Base-by-base conservation (phyloP, 2,797 vertebrate species). In the Pelobates cultripes region DNA sequence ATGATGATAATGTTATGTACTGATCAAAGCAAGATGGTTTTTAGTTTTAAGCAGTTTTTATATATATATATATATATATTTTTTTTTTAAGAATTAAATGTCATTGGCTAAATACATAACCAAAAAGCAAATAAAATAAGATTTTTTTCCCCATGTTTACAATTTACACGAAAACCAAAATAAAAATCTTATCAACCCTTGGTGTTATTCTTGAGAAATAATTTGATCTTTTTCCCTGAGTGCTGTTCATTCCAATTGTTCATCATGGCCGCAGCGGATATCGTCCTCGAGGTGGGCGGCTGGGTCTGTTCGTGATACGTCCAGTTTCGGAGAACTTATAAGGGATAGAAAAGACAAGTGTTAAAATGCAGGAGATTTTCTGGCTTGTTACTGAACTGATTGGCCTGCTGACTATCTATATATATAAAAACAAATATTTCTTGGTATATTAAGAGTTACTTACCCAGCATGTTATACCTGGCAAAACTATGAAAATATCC, bases 221-320 rank as follows among this genome's bases (percentile, higher is more conserved):
- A 61, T 41, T 45, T 60, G 53, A 14, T 55, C 55, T 42, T 69
- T 82, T 44, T 82, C 75, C 80, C 75, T 72, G 75, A 82, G 75
- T 77, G 47, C 15, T 8, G n/a, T 57, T 57, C 15, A 9, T 15
- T 67, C 44, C 55, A 44, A 47, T 5, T 40, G 66, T 68, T 40
- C 63, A 63, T 90, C 88, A 87, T 0, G 81, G 85, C 0, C 78
- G 86, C 12, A 85, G 80, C 7, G 92, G 91, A 47, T 92, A 93
- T 66, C 89, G 87, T 3, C 79, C 87, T 78, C 86, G 91, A 28
- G 89, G 88, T 2, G 89, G 89, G 40, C 85, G 88, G 70, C 74
- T 85, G 15, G 87, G 86, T 7, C 84, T 87, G 67, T 3, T 86
- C 68, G 79, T 63, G 9, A 82, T 80, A 3, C 78, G 8, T 0